Conservation (phyloP, 2,888 invertebrate species). For the Nomada fucata region DNA sequence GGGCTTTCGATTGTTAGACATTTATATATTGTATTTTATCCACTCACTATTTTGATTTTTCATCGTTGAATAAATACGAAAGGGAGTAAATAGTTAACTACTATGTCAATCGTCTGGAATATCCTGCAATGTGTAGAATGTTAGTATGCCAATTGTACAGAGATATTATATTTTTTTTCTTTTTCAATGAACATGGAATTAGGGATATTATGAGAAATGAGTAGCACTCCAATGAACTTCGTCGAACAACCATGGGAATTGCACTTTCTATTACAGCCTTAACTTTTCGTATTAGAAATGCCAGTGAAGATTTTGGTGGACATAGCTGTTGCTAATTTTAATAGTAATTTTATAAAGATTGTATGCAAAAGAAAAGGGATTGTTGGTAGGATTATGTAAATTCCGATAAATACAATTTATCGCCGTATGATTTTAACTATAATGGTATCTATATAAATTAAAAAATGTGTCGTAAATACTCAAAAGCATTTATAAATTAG, state of each 20-base stretch:
- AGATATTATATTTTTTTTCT: constrained; percentile 5
- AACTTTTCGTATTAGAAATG: constrained; percentile 5
- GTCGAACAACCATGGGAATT: not conserved
- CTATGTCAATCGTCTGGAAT: not conserved
- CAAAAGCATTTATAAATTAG: constrained; percentile 16
- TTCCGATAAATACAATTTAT: not conserved
- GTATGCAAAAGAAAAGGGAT: too few relatives aligned
- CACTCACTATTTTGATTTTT: constrained; percentile 4
- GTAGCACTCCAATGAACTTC: not conserved
- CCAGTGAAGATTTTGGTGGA: constrained; percentile 3
- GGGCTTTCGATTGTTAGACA: not conserved
- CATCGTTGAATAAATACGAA: not conserved
- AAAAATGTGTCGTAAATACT: not conserved
- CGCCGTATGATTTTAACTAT: not conserved
- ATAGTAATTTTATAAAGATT: not conserved
- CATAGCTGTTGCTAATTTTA: not conserved
- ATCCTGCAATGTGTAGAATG: not conserved
- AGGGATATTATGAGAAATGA: not conserved
- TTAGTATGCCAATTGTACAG: constrained; percentile 26
- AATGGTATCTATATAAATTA: not conserved
- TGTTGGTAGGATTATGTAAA: too few relatives aligned
- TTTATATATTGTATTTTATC: constrained; percentile 2
- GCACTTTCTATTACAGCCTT: constrained; percentile 5
- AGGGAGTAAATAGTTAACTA: not conserved
- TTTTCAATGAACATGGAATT: constrained; percentile 2